Evolutionary conservation across 2,113 vertebrate genomes (phyloP).

Genomic region (Protobothrops mucrosquamatus): DNA sequence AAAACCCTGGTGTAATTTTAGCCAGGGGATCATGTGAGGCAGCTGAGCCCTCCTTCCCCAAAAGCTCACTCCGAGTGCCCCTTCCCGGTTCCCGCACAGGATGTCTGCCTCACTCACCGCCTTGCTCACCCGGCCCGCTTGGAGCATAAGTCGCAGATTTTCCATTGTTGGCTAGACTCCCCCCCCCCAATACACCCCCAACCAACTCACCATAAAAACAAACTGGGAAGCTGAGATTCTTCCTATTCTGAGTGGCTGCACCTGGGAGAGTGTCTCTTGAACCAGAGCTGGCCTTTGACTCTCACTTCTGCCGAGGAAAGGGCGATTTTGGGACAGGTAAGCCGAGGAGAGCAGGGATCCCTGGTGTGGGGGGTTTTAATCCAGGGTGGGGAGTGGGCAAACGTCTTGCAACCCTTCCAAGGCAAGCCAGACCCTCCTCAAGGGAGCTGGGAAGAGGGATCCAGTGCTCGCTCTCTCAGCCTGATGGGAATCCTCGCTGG

Average conservation of each 20-base stretch:
- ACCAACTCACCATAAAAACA: conserved; percentile 26
- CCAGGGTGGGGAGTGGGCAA: not conserved
- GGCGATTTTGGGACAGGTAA: not conserved
- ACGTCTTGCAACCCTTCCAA: not conserved
- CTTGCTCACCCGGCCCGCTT: not conserved
- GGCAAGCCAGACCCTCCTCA: not conserved
- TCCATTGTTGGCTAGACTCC: conserved; percentile 46
- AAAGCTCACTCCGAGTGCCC: not conserved
- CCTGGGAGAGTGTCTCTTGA: not conserved
- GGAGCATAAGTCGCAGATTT: conserved; percentile 39
- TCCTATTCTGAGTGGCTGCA: not conserved
- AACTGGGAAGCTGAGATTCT: not conserved
- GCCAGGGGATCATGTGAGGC: conserved; percentile 14
- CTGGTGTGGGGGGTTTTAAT: not conserved
- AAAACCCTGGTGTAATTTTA: not conserved
- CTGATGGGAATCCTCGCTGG: not conserved
- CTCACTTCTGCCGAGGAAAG: not conserved
- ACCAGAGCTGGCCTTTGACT: not conserved
- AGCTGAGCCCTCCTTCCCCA: not conserved
- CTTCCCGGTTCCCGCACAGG: not conserved
- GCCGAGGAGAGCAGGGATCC: not conserved
- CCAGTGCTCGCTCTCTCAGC: too few relatives aligned
- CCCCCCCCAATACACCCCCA: conserved; percentile 48
- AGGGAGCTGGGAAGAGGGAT: not conserved
- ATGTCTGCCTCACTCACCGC: not conserved